A percentile compares a stretch with the other conserved stretches of the same genome.
Evolutionary conservation across 2,888 invertebrate genomes (phyloP).

Genomic region (Ctenicera cuprea): DNA sequence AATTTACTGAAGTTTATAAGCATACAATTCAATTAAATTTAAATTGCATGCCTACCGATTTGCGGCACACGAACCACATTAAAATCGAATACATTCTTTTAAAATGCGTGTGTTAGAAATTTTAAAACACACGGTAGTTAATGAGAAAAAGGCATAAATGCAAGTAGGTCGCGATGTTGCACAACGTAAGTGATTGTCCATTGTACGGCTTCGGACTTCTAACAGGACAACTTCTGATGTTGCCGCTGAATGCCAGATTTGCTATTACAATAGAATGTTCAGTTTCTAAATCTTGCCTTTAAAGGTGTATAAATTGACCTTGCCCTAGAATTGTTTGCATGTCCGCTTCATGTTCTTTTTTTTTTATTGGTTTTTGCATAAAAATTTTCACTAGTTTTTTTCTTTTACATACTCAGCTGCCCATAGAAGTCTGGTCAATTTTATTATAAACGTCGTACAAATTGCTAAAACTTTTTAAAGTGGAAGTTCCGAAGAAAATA

Average conservation of each 20-base stretch:
- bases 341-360: no score
- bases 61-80: neutral
- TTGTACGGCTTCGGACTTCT: constrained; percentile 17
- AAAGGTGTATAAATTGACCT: neutral
- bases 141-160: constrained; percentile 30
- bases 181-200: constrained; percentile 20
- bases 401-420: no score
- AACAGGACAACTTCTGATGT: constrained; percentile 22
- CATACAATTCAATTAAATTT: constrained; percentile 1
- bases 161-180: constrained; percentile 25
- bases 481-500: no score
- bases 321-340: neutral
- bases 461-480: no score
- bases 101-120: constrained; percentile 8
- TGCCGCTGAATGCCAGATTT: constrained; percentile 20
- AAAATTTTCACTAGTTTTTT: no score
- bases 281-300: constrained; percentile 5
- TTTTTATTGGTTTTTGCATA: no score
- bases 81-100: neutral
- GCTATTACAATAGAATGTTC: neutral
- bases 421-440: no score
- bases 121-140: constrained; percentile 1
- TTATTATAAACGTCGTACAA: no score
- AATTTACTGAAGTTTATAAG: constrained; percentile 8
- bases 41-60: constrained; percentile 6